Percentiles rank a stretch among this genome's conserved stretches.
Evolutionary conservation across 2,113 vertebrate species (phyloP).

Genomic region (Gasterosteus aculeatus): DNA sequence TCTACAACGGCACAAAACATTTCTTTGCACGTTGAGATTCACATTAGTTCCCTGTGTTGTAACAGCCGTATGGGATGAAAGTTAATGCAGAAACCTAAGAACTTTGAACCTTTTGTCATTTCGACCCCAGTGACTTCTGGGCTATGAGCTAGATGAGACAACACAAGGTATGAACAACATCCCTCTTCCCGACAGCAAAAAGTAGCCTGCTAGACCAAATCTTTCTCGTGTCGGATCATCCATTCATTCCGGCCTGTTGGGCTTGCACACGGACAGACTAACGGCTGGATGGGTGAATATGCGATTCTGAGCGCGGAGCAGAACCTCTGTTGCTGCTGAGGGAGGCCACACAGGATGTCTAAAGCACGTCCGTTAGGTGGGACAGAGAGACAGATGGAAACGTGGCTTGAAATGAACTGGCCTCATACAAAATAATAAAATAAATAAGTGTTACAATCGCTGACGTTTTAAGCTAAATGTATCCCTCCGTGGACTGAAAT

Average conservation of each 20-base stretch:
- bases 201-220: constrained; percentile 8
- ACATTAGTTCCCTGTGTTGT: background rate
- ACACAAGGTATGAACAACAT: background rate
- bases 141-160: background rate
- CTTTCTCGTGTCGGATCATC: background rate
- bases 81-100: background rate
- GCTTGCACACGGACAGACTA: background rate
- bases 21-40: background rate
- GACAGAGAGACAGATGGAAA: constrained; percentile 5
- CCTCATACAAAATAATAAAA: background rate
- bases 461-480: background rate
- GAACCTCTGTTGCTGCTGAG: constrained; percentile 10
- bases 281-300: constrained; percentile 7
- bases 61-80: background rate
- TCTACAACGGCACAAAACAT: constrained; percentile 8
- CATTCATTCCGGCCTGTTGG: background rate
- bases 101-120: constrained; percentile 10
- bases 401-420: background rate
- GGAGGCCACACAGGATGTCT: constrained; percentile 46
- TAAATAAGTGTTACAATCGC: background rate
- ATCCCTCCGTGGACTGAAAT: background rate
- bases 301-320: constrained; percentile 15
- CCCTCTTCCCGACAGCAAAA: constrained; percentile 15
- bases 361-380: constrained; percentile 16
- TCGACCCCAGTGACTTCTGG: constrained; percentile 17